phyloP scores from a whole-genome alignment of 2,113 vertebrate genomes.

The Tonatia bakeri region DNA sequence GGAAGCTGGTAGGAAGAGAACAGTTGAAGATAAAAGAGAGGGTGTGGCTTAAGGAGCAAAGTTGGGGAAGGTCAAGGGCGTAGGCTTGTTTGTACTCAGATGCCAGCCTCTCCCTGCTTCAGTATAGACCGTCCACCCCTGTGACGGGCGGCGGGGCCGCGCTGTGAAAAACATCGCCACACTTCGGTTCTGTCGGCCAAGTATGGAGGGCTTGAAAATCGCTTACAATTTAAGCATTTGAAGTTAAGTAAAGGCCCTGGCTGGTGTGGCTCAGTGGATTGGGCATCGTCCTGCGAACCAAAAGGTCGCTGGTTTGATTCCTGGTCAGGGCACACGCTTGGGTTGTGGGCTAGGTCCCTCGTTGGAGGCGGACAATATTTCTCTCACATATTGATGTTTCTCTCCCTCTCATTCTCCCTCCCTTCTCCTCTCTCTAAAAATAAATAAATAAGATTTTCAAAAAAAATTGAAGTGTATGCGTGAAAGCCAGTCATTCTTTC shows the following conservation, averaged over 20 bases:
- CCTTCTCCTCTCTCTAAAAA: too few relatives aligned
- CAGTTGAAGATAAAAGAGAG: neutral
- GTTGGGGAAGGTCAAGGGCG: neutral
- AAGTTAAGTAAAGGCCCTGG: neutral
- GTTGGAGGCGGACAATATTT: too few relatives aligned
- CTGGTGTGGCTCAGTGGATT: too few relatives aligned
- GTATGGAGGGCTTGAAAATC: neutral
- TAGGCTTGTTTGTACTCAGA: neutral
- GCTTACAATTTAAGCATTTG: neutral
- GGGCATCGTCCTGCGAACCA: too few relatives aligned
- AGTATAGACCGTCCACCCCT: too few relatives aligned
- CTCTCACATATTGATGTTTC: too few relatives aligned
- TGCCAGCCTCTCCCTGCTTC: neutral
- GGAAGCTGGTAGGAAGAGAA: neutral
- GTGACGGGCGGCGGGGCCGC: accelerated
- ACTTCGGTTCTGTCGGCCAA: neutral
- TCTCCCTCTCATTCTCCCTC: too few relatives aligned
- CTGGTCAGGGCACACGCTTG: too few relatives aligned
- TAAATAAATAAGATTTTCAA: too few relatives aligned
- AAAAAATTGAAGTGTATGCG: too few relatives aligned
- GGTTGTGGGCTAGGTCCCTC: too few relatives aligned
- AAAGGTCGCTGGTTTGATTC: too few relatives aligned
- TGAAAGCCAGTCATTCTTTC: neutral
- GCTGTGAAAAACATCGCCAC: neutral
- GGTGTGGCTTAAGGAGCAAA: neutral